Conservation (phyloP, 2,113 vertebrate species). For the Embiotoca jacksoni region DNA sequence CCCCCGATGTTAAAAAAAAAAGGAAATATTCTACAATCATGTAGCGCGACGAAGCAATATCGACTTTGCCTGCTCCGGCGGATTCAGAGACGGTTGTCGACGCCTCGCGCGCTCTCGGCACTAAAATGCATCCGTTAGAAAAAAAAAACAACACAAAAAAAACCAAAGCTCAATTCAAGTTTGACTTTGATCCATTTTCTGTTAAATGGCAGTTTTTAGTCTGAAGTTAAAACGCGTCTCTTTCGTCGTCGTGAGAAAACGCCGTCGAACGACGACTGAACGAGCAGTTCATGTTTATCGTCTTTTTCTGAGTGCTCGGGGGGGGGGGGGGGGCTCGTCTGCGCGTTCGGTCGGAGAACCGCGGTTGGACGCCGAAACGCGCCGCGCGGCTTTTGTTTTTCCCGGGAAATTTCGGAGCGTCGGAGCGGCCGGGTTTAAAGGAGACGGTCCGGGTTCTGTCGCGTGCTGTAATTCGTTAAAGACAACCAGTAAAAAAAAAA, state of each 20-base stretch:
- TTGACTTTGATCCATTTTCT: background rate
- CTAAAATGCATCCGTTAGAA: slow-evolving; percentile 31
- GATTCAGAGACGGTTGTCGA: slow-evolving; percentile 21
- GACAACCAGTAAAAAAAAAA: background rate
- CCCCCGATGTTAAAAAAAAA: slow-evolving; percentile 20
- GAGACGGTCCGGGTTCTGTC: slow-evolving; percentile 41
- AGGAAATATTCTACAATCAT: slow-evolving; percentile 46
- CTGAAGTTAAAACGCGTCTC: slow-evolving; percentile 22
- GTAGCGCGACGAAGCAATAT: slow-evolving; percentile 34
- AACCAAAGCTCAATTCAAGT: background rate
- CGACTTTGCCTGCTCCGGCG: slow-evolving; percentile 32
- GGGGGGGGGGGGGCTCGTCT: too few species aligned
- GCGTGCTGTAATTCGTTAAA: slow-evolving; percentile 47
- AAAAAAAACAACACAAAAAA: background rate
- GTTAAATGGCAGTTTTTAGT: slow-evolving; percentile 46
- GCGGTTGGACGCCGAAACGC: background rate
- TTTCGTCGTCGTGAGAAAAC: slow-evolving; percentile 1
- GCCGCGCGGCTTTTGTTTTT: background rate
- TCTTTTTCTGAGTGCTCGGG: slow-evolving; percentile 5
- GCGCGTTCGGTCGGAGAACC: background rate
- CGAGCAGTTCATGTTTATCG: background rate
- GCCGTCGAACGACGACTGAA: slow-evolving; percentile 3
- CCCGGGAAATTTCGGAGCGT: background rate
- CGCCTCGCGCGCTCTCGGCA: slow-evolving; percentile 48
- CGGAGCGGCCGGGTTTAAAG: slow-evolving; percentile 3